Base-by-base conservation (phyloP, 1,140 invertebrate genomes). In the Dinoponera quadriceps region DNA sequence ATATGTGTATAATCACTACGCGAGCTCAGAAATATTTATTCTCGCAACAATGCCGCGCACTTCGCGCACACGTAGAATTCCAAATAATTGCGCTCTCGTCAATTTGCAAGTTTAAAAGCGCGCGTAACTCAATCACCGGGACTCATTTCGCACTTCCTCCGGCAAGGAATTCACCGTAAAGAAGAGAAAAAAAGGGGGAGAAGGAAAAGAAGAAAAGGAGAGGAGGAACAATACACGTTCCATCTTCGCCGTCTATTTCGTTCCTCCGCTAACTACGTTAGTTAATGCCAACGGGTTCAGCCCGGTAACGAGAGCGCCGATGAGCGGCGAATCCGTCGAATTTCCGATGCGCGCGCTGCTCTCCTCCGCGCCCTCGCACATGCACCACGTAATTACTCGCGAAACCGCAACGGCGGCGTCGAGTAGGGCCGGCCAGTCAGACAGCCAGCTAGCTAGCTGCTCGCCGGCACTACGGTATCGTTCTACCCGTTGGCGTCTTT, bases 21-120 rank as follows among this genome's bases (percentile, higher is more conserved):
- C 18, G 69, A 69, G 57, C 68, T 80, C 69, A 2, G 66, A 71
- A 80, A 80, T 80, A 80, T 80, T 71, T 80, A 69, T 69, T 80
- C 65, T 27, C 7, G 0, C 5, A 55, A 55, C 54, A 55, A 44
- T n/a, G n/a, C n/a, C 55, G 51, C 16, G n/a, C 54, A 44, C 27
- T 48, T 59, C 44, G 5, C 62, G 18, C 13, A n/a, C n/a, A n/a
- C 18, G 4, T 57, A 29, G 20, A 69, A 18, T 25, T 77, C 4
- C 13, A 66, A 66, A 66, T 44, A 59, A 59, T 69, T 22, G 44
- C n/a, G 20, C 54, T 71, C 69, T 71, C 57, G 65, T 22, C 18
- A 57, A 80, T 48, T 55, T 66, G 25, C 11, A 44, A 55, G 68
- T 78, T 57, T 48, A 48, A 59, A 48, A 44, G 38, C 44, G n/a